These are phyloP conservation scores for Emys orbicularis DNA, from an alignment of 2,797 vertebrate genomes.

Conservation along the genomic window DNA sequence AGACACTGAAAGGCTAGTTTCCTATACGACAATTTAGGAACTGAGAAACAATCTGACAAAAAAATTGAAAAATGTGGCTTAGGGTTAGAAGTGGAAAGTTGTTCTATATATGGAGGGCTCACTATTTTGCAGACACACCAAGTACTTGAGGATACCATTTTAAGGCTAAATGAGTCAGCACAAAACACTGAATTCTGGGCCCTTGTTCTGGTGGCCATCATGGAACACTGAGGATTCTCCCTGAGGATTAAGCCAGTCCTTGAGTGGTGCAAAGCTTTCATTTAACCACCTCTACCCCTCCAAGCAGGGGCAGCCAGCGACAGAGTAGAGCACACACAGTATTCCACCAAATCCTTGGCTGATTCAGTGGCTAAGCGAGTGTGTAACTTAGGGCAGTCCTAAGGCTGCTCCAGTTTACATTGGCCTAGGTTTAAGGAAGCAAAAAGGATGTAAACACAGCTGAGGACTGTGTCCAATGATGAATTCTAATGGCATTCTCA, in stretches of 20 bases:
- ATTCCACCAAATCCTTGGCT: background rate
- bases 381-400: background rate
- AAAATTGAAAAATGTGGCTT: background rate
- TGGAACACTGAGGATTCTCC: background rate
- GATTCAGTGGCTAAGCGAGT: background rate
- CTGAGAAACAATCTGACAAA: background rate
- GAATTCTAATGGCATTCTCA: background rate
- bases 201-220: background rate
- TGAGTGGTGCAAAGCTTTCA: background rate
- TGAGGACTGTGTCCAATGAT: background rate
- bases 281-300: background rate
- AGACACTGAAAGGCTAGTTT: fast-evolving
- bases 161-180: background rate
- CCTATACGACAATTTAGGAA: background rate
- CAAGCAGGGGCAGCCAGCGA: background rate
- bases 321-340: background rate
- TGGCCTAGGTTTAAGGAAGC: background rate
- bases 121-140: background rate
- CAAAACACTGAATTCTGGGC: background rate
- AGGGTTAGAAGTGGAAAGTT: background rate
- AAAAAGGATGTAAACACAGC: background rate
- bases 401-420: background rate
- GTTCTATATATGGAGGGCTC: background rate
- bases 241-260: background rate
- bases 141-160: background rate